phyloP scores from a whole-genome alignment of 2,888 invertebrate genomes.

The Drosophila austrosaltans region DNA sequence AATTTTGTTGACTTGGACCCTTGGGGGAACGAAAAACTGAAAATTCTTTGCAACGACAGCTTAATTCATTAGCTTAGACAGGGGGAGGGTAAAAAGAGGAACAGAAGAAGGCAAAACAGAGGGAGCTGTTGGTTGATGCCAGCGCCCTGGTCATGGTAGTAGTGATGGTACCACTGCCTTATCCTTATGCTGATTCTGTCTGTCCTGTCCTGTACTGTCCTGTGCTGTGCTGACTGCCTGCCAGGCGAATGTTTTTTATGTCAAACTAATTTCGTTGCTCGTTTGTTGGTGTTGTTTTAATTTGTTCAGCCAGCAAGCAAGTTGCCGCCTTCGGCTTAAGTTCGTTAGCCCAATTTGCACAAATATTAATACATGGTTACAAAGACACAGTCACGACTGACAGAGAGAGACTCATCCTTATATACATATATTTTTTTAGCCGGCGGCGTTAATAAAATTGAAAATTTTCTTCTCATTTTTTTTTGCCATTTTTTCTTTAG shows the following conservation, averaged over 20 bases:
- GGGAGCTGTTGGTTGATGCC: constrained; percentile 4
- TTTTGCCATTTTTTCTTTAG: constrained; percentile 12
- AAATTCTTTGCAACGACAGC: constrained; percentile 65
- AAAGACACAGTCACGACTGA: constrained; percentile 50
- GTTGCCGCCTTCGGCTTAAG: constrained; percentile 61
- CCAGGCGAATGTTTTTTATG: constrained; percentile 65
- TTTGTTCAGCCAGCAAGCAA: constrained; percentile 53
- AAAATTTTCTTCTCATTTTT: constrained; percentile 51
- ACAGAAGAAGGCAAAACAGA: background rate
- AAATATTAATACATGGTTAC: constrained; percentile 76
- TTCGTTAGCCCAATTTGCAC: constrained; percentile 77
- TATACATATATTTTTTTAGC: constrained; percentile 5
- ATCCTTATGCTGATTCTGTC: constrained; percentile 15
- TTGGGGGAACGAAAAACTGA: constrained; percentile 47
- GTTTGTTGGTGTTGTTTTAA: constrained; percentile 76
- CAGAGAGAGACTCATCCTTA: constrained; percentile 1
- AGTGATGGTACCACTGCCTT: background rate
- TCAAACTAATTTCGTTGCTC: constrained; percentile 76
- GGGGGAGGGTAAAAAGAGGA: constrained; percentile 26
- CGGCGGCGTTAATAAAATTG: constrained; percentile 59
- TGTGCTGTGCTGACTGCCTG: constrained; percentile 33
- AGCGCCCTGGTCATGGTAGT: background rate
- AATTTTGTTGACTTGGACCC: constrained; percentile 61
- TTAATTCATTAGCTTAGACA: constrained; percentile 68
- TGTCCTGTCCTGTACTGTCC: background rate